Conservation (phyloP, 2,888 invertebrate genomes). For the Sylvicola cinctus region DNA sequence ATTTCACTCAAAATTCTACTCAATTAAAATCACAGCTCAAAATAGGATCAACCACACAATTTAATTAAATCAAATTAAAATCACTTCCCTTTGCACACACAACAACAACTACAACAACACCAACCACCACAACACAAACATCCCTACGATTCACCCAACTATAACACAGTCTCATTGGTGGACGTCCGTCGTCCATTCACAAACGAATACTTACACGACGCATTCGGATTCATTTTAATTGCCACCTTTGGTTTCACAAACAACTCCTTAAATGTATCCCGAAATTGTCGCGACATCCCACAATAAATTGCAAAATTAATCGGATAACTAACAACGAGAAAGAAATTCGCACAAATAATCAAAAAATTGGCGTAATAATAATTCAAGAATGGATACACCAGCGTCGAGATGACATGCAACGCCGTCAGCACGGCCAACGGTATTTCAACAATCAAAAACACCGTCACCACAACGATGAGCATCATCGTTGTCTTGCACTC, state of each 20-base stretch:
- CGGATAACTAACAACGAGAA: constrained; percentile 77
- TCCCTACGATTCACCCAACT: too few relatives aligned
- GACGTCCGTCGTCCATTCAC: constrained; percentile 67
- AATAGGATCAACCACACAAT: too few relatives aligned
- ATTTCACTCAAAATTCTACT: too few relatives aligned
- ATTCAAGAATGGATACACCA: constrained; percentile 48
- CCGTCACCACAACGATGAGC: constrained; percentile 72
- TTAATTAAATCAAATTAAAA: too few relatives aligned
- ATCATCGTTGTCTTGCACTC: constrained; percentile 73
- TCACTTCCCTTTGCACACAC: too few relatives aligned
- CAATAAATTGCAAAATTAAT: constrained; percentile 92
- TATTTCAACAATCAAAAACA: constrained; percentile 64
- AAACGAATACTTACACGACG: constrained; percentile 56
- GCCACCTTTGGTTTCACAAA: constrained; percentile 28
- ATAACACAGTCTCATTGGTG: constrained; percentile 66
- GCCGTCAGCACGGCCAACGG: constrained; percentile 66
- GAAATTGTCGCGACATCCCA: constrained; percentile 85
- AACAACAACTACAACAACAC: too few relatives aligned
- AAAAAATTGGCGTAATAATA: constrained; percentile 58
- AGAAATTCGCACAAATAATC: constrained; percentile 71
- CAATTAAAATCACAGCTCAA: too few relatives aligned
- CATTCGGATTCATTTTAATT: constrained; percentile 41
- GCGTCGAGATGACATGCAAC: constrained; percentile 61
- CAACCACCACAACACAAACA: too few relatives aligned
- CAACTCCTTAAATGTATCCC: constrained; percentile 76